Conservation (phyloP, 2,888 invertebrate genomes). For the Tiliacea citrago region DNA sequence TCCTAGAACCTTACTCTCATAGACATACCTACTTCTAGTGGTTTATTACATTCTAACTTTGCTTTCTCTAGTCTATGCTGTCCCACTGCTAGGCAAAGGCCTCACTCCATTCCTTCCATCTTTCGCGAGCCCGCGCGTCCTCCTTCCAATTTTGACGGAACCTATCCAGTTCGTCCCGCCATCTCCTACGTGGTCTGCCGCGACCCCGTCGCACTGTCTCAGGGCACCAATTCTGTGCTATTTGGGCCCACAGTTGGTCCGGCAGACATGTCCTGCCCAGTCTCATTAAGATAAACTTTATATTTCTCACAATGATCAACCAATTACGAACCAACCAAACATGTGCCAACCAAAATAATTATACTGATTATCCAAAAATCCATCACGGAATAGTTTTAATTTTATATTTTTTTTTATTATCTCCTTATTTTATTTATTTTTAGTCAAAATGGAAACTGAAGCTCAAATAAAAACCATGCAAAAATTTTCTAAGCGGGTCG, state of each 20-base stretch:
- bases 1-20: background rate
- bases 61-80: too few species aligned
- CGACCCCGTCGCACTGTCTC: too few species aligned
- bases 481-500: constrained; percentile 10
- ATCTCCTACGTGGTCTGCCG: too few species aligned
- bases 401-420: constrained; percentile 11
- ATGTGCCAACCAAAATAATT: background rate
- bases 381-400: background rate
- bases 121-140: too few species aligned
- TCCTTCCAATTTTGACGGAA: too few species aligned
- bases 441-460: constrained; percentile 22
- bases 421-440: constrained; percentile 49
- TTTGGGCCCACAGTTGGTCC: too few species aligned
- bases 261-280: too few species aligned
- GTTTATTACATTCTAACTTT: background rate
- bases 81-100: too few species aligned
- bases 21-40: background rate
- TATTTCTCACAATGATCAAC: background rate
- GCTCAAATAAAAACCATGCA: background rate
- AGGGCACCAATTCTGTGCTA: too few species aligned
- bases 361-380: background rate
- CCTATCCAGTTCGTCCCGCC: too few species aligned
- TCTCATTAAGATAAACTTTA: too few species aligned
- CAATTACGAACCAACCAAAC: background rate
- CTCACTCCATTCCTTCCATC: too few species aligned